A percentile compares a stretch with the other conserved stretches of the same genome.
phyloP scores from a whole-genome alignment of 2,113 vertebrate genomes.

The Sialia sialis region DNA sequence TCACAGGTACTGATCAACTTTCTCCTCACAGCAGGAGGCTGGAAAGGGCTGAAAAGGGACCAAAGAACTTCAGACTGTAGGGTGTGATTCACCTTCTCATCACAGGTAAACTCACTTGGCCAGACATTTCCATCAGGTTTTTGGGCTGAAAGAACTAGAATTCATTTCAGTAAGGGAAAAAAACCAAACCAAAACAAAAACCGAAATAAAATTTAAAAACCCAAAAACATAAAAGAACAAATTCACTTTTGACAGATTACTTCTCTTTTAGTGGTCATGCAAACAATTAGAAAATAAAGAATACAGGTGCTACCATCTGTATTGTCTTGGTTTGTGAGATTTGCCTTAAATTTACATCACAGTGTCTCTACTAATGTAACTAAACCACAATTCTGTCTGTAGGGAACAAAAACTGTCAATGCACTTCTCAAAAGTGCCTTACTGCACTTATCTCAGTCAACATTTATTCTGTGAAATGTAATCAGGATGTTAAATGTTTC shows the following conservation, averaged over 20 bases:
- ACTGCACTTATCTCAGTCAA: background rate
- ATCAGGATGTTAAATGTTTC: constrained; percentile 26
- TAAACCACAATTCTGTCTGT: background rate
- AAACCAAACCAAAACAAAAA: background rate
- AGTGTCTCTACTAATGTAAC: background rate
- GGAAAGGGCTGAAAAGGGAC: background rate
- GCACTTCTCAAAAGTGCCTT: background rate
- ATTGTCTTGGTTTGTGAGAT: background rate
- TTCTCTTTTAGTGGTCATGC: background rate
- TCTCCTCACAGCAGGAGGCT: background rate
- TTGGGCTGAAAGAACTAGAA: background rate
- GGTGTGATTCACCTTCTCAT: background rate
- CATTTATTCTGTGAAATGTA: background rate
- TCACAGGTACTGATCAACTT: background rate
- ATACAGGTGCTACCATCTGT: background rate
- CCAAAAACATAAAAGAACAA: background rate
- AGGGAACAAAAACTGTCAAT: background rate
- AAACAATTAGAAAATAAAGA: background rate
- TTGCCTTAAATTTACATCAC: background rate
- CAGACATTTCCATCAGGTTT: background rate
- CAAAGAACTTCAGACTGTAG: background rate
- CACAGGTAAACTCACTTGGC: background rate
- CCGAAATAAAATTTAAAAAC: background rate
- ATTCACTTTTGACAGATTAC: background rate
- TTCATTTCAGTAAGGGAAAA: background rate